Base-by-base conservation (phyloP, 2,797 vertebrate species). In the Malacoctenus gilli region DNA sequence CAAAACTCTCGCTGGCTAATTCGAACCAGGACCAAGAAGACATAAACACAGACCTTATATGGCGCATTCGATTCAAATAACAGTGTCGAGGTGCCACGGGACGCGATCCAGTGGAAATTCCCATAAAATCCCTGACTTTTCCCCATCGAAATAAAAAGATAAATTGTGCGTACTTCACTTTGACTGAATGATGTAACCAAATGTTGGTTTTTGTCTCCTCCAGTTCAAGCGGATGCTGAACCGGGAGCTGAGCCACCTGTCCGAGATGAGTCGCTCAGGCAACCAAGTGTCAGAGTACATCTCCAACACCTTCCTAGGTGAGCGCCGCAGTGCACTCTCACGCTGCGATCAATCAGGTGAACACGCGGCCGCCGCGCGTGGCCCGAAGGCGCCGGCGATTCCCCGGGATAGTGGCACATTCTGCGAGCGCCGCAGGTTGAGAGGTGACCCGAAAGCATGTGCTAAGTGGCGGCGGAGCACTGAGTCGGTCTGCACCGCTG, bases 141-240 rank as follows among this genome's bases (percentile, higher is more conserved):
- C 14, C 48, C 10, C 37, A 43, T 3, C 3, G 41, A 58, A 68
- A 48, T 2, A 0, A 2, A 5, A 11, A 9, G 25, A 2, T 61
- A 53, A 49, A 54, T 25, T 51, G 4, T 28, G 34, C 20, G 1
- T 60, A 6, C 15, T 2, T 44, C 21, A 43, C 1, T 2, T 23
- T 21, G 1, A 48, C 6, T 15, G 20, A n/a, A 34, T 46, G 5
- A 21, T 44, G 20, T 15, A 49, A 67, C 30, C 21, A 49, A 1
- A 35, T 56, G 8, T 66, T 46, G 43, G 41, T 3, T 72, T 6
- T 62, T 8, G 5, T 69, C 3, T 50, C 1, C 15, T 75, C 57
- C 91, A 99, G 96, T 99, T 99, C 92, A 98, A 99, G 90, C 95
- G 97, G 91, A 98, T 98, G 96, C 89, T 99, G 90, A 99, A 95